phyloP scores from a whole-genome alignment of 1,140 invertebrate species.

The Acarapis woodi region DNA sequence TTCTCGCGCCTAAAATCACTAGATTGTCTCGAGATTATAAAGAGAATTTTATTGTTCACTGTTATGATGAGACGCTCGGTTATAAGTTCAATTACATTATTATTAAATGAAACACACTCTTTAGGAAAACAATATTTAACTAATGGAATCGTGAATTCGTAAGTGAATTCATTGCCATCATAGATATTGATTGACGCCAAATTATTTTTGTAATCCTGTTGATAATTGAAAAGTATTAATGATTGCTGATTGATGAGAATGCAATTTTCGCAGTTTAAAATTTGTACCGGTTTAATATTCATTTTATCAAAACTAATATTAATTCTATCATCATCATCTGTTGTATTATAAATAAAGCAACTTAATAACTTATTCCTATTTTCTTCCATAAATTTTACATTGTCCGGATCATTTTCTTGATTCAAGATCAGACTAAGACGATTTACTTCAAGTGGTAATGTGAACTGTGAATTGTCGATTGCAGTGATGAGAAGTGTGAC shows the following conservation, averaged over 20 bases:
- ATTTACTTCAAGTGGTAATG: background rate
- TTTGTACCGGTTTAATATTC: too few relatives aligned
- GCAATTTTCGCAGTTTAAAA: too few relatives aligned
- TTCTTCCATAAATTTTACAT: background rate
- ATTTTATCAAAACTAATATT: too few relatives aligned
- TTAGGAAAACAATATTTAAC: background rate
- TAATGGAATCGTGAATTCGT: background rate
- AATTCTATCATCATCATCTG: too few relatives aligned
- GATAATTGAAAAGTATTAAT: too few relatives aligned
- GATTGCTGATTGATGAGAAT: too few relatives aligned
- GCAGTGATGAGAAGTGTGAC: background rate
- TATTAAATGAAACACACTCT: background rate
- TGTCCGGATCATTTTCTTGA: background rate
- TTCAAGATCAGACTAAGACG: background rate
- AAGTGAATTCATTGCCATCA: background rate
- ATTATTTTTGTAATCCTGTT: too few relatives aligned
- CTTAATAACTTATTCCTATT: background rate
- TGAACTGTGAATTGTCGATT: background rate
- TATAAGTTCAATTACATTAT: background rate
- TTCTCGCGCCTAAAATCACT: conserved; percentile 17
- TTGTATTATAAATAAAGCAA: background rate
- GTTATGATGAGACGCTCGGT: background rate
- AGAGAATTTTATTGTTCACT: background rate
- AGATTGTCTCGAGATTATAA: background rate
- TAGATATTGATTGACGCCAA: background rate